A percentile compares a stretch with the other conserved stretches of the same genome.
Conservation (phyloP, 1,140 invertebrate species). For the Lordiphosa stackelbergi region DNA sequence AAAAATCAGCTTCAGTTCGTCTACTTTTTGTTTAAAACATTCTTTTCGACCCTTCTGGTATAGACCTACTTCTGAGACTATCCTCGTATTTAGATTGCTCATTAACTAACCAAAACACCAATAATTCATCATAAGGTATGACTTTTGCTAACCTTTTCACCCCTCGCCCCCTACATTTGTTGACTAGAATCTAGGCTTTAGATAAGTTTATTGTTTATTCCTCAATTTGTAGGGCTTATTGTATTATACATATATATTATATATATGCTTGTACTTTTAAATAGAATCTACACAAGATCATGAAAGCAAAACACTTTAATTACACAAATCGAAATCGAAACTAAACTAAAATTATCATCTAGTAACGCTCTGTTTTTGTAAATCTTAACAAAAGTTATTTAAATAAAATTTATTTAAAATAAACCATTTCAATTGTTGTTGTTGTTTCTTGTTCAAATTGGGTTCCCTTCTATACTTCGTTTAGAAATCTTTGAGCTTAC, state of each 20-base stretch:
- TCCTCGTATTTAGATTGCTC: no score
- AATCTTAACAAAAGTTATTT: slow-evolving; percentile 71
- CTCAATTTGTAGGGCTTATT: slow-evolving; percentile 62
- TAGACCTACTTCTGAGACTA: no score
- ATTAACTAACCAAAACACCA: slow-evolving; percentile 26
- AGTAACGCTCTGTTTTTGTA: slow-evolving; percentile 72
- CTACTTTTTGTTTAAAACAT: no score
- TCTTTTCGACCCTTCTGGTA: no score
- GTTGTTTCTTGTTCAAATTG: no score
- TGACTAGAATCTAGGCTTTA: slow-evolving; percentile 59
- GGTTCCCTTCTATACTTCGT: no score
- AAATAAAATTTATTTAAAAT: slow-evolving; percentile 75
- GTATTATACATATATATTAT: slow-evolving; percentile 61
- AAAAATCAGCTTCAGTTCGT: no score
- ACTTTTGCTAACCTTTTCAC: slow-evolving; percentile 42
- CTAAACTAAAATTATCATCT: slow-evolving; percentile 38
- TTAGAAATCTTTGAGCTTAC: no score
- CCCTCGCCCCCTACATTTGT: slow-evolving; percentile 47
- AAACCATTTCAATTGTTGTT: slow-evolving; percentile 9
- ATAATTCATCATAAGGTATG: slow-evolving; percentile 30
- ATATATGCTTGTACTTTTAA: slow-evolving; percentile 45
- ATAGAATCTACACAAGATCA: slow-evolving; percentile 28
- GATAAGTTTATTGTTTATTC: slow-evolving; percentile 69
- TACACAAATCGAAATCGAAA: slow-evolving; percentile 49
- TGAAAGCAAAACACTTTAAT: slow-evolving; percentile 37